A percentile compares a stretch with the other conserved stretches of the same genome.
These are phyloP conservation scores for Unio pictorum DNA, from an alignment of 2,888 invertebrate genomes.

Conservation along the genomic window DNA sequence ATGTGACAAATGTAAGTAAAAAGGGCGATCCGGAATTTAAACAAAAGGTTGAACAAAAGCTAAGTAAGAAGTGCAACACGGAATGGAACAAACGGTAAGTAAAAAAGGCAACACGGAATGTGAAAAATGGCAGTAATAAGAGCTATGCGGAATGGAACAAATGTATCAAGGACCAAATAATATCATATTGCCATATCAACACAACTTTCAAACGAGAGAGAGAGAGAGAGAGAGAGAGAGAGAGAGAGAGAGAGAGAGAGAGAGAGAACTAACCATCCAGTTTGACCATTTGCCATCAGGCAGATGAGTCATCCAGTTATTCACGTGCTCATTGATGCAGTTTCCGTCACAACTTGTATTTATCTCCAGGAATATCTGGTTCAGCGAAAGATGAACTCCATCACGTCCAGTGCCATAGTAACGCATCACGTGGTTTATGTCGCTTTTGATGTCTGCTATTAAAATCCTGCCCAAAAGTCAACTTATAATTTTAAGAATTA, in stretches of 20 bases:
- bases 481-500: no score
- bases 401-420: slow-evolving; percentile 62
- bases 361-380: slow-evolving; percentile 39
- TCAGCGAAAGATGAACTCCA: slow-evolving; percentile 61
- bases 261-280: slow-evolving; percentile 59
- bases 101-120: no score
- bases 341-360: slow-evolving; percentile 42
- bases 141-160: no score
- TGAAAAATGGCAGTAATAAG: no score
- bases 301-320: slow-evolving; percentile 50
- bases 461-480: slow-evolving; percentile 37
- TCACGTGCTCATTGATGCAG: slow-evolving; percentile 48
- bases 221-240: no score
- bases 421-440: slow-evolving; percentile 37
- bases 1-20: no score
- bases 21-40: no score
- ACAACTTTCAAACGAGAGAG: no score
- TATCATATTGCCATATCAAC: not conserved
- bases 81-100: no score
- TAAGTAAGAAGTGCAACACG: no score
- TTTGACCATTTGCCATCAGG: slow-evolving; percentile 58
- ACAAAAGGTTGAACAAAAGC: no score
- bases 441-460: slow-evolving; percentile 42
- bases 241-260: no score
- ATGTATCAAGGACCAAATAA: not conserved